These are phyloP conservation scores for Dipodomys merriami DNA, from an alignment of 2,113 vertebrate genomes.

Conservation along the genomic window DNA sequence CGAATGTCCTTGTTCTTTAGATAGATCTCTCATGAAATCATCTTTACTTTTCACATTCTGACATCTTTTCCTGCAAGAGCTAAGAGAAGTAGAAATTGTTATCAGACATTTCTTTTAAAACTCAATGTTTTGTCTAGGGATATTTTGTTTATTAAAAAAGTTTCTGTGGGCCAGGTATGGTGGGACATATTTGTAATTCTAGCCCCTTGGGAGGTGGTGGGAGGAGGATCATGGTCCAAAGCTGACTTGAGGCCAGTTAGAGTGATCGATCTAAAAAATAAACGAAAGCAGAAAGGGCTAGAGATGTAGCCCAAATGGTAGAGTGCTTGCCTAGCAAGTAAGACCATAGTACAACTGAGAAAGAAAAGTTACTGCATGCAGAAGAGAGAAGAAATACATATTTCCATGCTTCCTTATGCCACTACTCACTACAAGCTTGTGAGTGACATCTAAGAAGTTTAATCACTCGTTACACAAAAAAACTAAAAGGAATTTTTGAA, in stretches of 20 bases:
- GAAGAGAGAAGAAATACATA: neutral
- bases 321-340: too few species aligned
- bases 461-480: neutral
- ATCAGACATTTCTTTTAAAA: neutral
- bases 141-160: neutral
- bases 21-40: neutral
- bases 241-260: too few species aligned
- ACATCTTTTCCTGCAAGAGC: neutral
- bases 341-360: too few species aligned
- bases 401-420: fast-evolving
- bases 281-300: too few species aligned
- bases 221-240: too few species aligned
- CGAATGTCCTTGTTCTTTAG: neutral
- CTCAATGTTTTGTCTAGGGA: neutral
- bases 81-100: neutral
- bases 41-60: neutral
- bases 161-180: neutral
- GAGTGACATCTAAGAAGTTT: neutral
- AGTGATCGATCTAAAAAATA: too few species aligned
- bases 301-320: too few species aligned
- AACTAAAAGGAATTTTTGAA: slow-evolving; percentile 38
- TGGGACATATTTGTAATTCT: too few species aligned
- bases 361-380: neutral
- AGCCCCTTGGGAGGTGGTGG: too few species aligned
- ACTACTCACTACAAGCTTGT: neutral